Percentiles rank a stretch among this genome's conserved stretches.
phyloP scores from a whole-genome alignment of 2,113 vertebrate genomes.

The Pagrus major region DNA sequence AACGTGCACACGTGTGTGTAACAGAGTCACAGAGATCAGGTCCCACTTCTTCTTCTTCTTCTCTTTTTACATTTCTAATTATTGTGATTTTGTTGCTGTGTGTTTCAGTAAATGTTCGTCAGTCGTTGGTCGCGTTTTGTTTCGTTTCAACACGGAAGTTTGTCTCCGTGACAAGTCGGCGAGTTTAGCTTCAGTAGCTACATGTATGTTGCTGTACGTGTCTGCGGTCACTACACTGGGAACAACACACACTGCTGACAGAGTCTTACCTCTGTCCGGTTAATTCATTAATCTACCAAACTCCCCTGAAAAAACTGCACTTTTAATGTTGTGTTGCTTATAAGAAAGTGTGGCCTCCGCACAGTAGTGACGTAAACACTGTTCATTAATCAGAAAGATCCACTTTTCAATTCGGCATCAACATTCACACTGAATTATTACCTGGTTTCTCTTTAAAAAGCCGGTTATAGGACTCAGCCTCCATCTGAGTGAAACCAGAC shows the following conservation, averaged over 20 bases:
- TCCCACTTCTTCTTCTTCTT: not conserved
- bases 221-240: not conserved
- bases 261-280: no score
- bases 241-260: no score
- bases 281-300: not conserved
- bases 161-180: not conserved
- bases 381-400: no score
- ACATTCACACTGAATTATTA: no score
- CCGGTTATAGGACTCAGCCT: no score
- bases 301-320: not conserved
- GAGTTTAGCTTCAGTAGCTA: conserved; percentile 1
- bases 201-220: not conserved
- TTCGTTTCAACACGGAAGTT: not conserved
- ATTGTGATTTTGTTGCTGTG: not conserved
- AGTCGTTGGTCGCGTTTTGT: not conserved
- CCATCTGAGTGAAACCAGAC: no score
- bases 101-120: not conserved
- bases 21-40: not conserved
- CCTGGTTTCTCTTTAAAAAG: no score
- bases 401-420: not conserved
- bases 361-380: no score
- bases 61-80: fast-evolving
- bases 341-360: no score
- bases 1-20: conserved; percentile 19
- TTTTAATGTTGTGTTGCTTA: not conserved